A percentile compares a stretch with the other conserved stretches of the same genome.
Evolutionary conservation across 2,888 invertebrate species (phyloP).

Genomic region (Pammene fasciana): DNA sequence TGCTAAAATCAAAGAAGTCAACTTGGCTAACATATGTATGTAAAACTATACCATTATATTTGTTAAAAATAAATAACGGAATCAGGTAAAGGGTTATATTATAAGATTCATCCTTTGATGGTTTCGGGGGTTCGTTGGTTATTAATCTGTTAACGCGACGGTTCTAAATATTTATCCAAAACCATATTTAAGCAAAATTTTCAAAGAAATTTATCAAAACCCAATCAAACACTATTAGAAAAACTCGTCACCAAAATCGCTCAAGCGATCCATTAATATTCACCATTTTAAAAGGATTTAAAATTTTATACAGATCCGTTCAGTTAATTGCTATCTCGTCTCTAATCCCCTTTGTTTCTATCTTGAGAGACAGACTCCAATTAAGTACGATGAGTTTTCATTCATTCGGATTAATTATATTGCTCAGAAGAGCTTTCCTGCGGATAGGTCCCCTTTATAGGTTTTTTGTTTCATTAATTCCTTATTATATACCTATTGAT

Average conservation of each 20-base stretch:
- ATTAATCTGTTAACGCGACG: too few species aligned
- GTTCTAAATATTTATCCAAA: too few species aligned
- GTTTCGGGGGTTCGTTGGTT: too few species aligned
- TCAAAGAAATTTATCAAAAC: too few species aligned
- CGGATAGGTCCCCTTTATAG: neutral
- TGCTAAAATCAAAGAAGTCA: too few species aligned
- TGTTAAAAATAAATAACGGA: too few species aligned
- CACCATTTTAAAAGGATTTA: conserved; percentile 7
- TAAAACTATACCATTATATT: too few species aligned
- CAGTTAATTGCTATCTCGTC: conserved; percentile 30
- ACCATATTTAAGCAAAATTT: too few species aligned
- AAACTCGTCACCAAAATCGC: neutral
- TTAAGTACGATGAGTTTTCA: conserved; percentile 33
- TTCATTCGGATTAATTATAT: conserved; percentile 26
- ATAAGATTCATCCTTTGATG: too few species aligned
- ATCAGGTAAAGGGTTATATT: too few species aligned
- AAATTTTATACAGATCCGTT: conserved; percentile 16
- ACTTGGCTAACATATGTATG: too few species aligned
- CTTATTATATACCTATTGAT: neutral
- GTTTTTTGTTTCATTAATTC: neutral
- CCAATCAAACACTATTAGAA: too few species aligned
- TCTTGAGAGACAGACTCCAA: conserved; percentile 24
- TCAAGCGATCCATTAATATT: conserved; percentile 3
- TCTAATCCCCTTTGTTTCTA: conserved; percentile 21
- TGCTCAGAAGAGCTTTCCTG: conserved; percentile 1